Percentiles rank a stretch among this genome's conserved stretches.
Evolutionary conservation across 1,140 invertebrate species (phyloP).

Genomic region (Charaxes varanes): DNA sequence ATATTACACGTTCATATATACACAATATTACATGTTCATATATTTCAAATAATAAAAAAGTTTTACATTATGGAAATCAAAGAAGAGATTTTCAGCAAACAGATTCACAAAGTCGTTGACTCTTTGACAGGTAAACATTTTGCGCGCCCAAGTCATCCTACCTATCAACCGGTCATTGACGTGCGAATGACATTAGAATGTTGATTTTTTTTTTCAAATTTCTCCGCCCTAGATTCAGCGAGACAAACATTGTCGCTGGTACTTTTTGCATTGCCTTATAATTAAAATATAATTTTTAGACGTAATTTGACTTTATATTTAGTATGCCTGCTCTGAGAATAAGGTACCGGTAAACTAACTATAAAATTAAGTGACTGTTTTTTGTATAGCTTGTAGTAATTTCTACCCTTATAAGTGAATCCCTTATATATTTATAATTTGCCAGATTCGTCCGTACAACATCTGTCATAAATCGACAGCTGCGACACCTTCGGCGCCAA

Average conservation of each 20-base stretch:
- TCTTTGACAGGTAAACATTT: conserved; percentile 13
- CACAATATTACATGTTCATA: too few relatives aligned
- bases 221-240: conserved; percentile 20
- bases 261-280: conserved; percentile 6
- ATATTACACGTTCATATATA: too few relatives aligned
- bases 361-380: too few relatives aligned
- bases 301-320: too few relatives aligned
- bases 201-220: conserved; percentile 21
- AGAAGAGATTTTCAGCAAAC: background rate
- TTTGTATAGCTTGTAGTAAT: too few relatives aligned
- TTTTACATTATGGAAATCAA: background rate
- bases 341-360: too few relatives aligned
- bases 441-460: too few relatives aligned
- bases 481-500: too few relatives aligned
- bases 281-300: conserved; percentile 2
- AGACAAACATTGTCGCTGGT: conserved; percentile 12
- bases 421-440: too few relatives aligned
- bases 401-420: too few relatives aligned
- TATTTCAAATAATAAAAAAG: background rate
- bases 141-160: conserved; percentile 1
- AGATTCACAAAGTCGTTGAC: conserved; percentile 10
- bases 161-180: conserved; percentile 15
- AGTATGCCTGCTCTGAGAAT: too few relatives aligned
- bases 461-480: too few relatives aligned
- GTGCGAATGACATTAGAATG: conserved; percentile 19